Evolutionary conservation across 2,113 vertebrate genomes (phyloP).

Genomic region (Tor tambroides): DNA sequence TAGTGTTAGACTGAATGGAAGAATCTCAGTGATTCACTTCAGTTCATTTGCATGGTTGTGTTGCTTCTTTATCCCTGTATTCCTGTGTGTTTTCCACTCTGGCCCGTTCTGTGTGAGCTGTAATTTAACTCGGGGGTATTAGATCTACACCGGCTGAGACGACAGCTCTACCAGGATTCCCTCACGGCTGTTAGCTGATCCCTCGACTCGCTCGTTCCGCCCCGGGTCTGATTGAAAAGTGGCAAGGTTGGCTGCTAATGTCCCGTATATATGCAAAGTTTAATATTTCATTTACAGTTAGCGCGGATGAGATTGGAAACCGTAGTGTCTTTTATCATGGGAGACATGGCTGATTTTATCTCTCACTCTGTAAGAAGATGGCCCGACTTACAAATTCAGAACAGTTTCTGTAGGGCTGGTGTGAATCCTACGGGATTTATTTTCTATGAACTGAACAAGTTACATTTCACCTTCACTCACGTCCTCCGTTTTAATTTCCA

Average conservation of each 20-base stretch:
- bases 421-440: background rate
- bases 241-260: constrained; percentile 58
- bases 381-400: background rate
- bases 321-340: background rate
- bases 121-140: constrained; percentile 15
- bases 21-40: background rate
- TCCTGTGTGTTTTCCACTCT: constrained; percentile 1
- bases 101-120: background rate
- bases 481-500: background rate
- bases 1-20: background rate
- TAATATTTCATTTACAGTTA: constrained; percentile 64
- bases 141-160: background rate
- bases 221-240: constrained; percentile 38
- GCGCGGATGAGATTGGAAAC: constrained; percentile 50
- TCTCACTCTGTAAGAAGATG: background rate
- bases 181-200: constrained; percentile 14
- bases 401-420: background rate
- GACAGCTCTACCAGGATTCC: constrained; percentile 18
- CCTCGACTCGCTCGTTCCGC: background rate
- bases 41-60: constrained; percentile 25
- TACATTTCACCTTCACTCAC: constrained; percentile 17
- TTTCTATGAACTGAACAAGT: constrained; percentile 2
- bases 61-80: constrained; percentile 15
- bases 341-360: constrained; percentile 11
- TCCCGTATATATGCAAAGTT: constrained; percentile 65